These are phyloP conservation scores for Bhutanitis thaidina DNA, from an alignment of 2,888 invertebrate genomes.

Conservation along the genomic window DNA sequence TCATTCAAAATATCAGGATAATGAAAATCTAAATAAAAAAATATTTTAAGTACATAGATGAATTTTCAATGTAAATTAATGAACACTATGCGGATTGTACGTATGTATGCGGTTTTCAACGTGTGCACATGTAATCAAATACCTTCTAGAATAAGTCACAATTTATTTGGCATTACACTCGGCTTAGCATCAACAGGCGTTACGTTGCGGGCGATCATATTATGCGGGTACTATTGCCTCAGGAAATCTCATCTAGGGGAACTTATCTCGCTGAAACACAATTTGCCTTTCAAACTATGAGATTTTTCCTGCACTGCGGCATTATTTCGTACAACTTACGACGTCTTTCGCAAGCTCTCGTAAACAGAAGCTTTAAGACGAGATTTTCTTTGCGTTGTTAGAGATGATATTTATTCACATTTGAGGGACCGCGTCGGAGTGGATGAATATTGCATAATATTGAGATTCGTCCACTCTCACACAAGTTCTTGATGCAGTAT, in stretches of 20 bases:
- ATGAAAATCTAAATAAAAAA: too few relatives aligned
- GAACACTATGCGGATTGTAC: too few relatives aligned
- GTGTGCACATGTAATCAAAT: neutral
- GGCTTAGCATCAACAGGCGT: constrained; percentile 7
- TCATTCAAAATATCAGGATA: too few relatives aligned
- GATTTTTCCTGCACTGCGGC: constrained; percentile 42
- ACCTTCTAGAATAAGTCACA: neutral
- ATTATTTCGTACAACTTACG: constrained; percentile 51
- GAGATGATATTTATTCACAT: constrained; percentile 2
- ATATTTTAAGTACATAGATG: too few relatives aligned
- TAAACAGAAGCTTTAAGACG: constrained; percentile 14
- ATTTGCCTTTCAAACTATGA: constrained; percentile 52
- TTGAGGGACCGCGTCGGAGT: neutral
- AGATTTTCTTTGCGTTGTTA: constrained; percentile 12
- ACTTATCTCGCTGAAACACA: constrained; percentile 37
- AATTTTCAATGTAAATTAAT: too few relatives aligned
- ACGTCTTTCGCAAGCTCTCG: constrained; percentile 6
- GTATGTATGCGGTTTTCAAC: too few relatives aligned
- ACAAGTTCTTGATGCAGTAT: too few relatives aligned
- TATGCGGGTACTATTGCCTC: constrained; percentile 37
- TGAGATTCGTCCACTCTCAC: too few relatives aligned
- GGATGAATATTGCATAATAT: neutral
- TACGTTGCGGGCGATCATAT: constrained; percentile 30
- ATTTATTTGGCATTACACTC: constrained; percentile 13
- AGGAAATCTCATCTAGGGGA: constrained; percentile 27